Base-by-base conservation (phyloP, 1,140 invertebrate species). In the Drosophila biarmipes region DNA sequence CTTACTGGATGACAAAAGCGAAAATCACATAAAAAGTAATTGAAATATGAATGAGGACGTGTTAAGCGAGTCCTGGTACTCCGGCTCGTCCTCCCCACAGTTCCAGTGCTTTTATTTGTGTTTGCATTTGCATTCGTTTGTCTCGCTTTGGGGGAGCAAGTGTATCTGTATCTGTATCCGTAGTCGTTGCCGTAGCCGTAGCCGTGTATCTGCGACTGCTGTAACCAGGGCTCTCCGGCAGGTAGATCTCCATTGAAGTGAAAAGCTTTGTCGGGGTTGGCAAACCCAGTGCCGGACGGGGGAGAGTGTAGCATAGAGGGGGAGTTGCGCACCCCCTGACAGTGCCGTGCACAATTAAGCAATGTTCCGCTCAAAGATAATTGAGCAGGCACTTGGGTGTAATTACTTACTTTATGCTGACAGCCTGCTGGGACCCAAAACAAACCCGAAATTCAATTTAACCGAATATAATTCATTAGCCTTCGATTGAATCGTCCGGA, bases 1-100 rank as follows among this genome's bases (percentile, higher is more conserved):
- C 66, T 77, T 63, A 75, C 61, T 51, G 78, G 67, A 87, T 89
- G 86, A 89, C 84, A 89, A 87, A 87, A 78, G 62, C 66, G 68
- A 80, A 89, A 89, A 89, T 89, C 85, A 90, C 80, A 90, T 90
- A 90, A 90, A 90, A 90, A 90, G 79, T 90, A 90, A 90, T 90
- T 90, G 89, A 90, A 89, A 90, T 90, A 90, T 90, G 82, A 87
- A 78, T 73, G 63, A 77, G 72, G 53, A 78, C 74, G 85, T 89
- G 85, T 78, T 84, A 71, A 80, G 61, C 76, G 58, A 64, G 19
- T 45, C 48, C 48, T 48, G 54, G 40, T 52, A 11, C 46, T 58
- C 24, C 10, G 40, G 17, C 43, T 10, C n/a, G 3, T 15, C 3
- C 3, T 12, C 10, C 12, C 62, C 17, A 34, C 24, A 4, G 45